Evolutionary conservation across 2,797 vertebrate species (phyloP).

Genomic region (Chrosomus eos): DNA sequence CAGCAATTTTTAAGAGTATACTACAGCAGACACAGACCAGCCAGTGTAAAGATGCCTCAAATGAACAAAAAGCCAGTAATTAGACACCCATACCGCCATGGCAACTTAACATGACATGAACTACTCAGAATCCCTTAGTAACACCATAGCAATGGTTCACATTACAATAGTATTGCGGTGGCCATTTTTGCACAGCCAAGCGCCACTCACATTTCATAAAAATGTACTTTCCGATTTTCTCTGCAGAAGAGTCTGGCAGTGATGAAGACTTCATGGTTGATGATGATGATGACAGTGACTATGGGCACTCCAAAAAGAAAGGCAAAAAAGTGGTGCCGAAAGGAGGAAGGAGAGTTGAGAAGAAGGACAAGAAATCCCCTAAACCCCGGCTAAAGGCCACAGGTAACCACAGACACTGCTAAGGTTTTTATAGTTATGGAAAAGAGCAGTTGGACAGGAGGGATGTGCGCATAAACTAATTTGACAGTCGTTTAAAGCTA

Average conservation of each 20-base stretch:
- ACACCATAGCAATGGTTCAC: neutral
- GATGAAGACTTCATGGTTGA: conserved; percentile 98
- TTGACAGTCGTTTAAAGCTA: too few species aligned
- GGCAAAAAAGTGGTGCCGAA: conserved; percentile 90
- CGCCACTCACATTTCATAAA: neutral
- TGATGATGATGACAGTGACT: conserved; percentile 98
- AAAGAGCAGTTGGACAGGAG: neutral
- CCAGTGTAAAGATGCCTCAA: neutral
- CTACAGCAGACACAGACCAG: neutral
- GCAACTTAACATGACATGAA: neutral
- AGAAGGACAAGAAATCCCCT: conserved; percentile 98
- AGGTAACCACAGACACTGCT: conserved; percentile 74
- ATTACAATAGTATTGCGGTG: neutral
- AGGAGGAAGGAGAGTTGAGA: conserved; percentile 92
- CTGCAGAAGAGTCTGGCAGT: conserved; percentile 83
- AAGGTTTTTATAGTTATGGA: neutral
- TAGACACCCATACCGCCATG: neutral
- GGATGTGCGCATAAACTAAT: too few species aligned
- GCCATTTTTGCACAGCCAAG: neutral
- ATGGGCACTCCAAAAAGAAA: conserved; percentile 97
- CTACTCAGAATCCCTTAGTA: neutral
- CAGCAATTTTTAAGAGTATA: neutral
- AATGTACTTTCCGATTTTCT: neutral
- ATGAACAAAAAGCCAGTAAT: neutral
- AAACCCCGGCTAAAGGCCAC: conserved; percentile 99